A percentile compares a stretch with the other conserved stretches of the same genome.
Conservation (phyloP, 2,888 invertebrate species). For the Dasypogon diadema region DNA sequence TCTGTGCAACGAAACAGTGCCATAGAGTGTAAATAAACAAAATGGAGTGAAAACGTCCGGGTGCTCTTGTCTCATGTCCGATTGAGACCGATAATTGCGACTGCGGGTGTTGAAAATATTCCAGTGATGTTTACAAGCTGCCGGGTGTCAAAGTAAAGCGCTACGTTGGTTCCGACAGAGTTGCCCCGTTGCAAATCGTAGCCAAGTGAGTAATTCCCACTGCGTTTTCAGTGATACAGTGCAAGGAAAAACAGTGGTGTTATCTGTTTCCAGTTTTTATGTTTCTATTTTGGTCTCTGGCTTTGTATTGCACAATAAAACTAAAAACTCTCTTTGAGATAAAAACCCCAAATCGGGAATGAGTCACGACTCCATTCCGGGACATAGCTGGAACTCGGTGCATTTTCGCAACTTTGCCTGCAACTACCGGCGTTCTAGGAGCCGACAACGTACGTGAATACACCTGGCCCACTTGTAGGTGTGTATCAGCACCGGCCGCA, state of each 20-base stretch:
- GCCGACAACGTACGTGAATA: too few species aligned
- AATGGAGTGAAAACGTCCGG: not conserved
- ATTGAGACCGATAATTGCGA: conserved; percentile 3
- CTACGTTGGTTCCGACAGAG: not conserved
- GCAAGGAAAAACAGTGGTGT: not conserved
- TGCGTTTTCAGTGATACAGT: not conserved
- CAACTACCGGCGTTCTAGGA: too few species aligned
- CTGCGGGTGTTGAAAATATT: not conserved
- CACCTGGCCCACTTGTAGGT: too few species aligned
- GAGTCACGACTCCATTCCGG: not conserved
- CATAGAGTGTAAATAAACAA: not conserved
- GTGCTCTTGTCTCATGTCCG: not conserved
- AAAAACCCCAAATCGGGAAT: not conserved
- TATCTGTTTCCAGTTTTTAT: not conserved
- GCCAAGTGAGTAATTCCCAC: not conserved
- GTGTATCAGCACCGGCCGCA: too few species aligned
- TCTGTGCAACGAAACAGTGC: not conserved
- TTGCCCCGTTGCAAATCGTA: not conserved
- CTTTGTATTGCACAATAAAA: not conserved
- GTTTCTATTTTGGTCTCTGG: not conserved
- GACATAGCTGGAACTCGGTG: too few species aligned
- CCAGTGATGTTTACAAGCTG: not conserved
- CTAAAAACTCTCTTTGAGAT: not conserved
- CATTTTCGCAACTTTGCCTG: too few species aligned
- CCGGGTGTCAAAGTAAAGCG: not conserved